Percentiles rank a stretch among this genome's conserved stretches.
Conservation (phyloP, 2,113 vertebrate species). For the Crotalus helleri region DNA sequence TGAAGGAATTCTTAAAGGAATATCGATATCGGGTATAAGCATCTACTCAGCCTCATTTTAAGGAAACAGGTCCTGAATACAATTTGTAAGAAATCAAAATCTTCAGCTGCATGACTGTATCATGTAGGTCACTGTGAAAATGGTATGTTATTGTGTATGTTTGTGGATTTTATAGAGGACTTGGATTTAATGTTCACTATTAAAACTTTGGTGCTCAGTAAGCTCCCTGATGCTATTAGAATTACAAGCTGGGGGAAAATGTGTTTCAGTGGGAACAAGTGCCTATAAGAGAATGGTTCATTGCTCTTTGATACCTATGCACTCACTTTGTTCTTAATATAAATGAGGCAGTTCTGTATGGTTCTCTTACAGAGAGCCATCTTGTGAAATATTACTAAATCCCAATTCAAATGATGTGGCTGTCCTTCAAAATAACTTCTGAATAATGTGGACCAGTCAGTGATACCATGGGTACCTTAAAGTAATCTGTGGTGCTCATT, state of each 20-base stretch:
- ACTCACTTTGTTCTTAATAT: background rate
- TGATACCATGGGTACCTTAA: background rate
- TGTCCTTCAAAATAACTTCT: background rate
- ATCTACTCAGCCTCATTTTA: conserved; percentile 54
- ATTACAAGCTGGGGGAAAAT: background rate
- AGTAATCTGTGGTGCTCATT: background rate
- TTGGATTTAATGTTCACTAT: conserved; percentile 57
- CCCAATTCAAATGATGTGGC: background rate
- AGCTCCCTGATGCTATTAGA: conserved; percentile 3
- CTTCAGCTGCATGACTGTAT: conserved; percentile 27
- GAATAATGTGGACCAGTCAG: no score
- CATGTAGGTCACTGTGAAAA: conserved; percentile 60
- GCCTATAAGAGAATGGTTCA: background rate
- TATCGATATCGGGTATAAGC: conserved; percentile 89
- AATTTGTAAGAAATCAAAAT: conserved; percentile 65
- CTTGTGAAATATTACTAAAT: background rate
- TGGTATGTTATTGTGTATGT: conserved; percentile 1
- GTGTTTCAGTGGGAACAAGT: background rate
- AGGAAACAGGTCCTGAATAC: conserved; percentile 51
- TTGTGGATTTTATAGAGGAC: conserved; percentile 32
- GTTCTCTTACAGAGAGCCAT: background rate
- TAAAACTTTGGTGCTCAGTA: conserved; percentile 41
- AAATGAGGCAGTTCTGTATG: background rate
- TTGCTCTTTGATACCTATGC: background rate
- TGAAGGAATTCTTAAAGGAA: conserved; percentile 92